Conservation (phyloP, 2,113 vertebrate species). For the Cyprinodon brontotheroides region DNA sequence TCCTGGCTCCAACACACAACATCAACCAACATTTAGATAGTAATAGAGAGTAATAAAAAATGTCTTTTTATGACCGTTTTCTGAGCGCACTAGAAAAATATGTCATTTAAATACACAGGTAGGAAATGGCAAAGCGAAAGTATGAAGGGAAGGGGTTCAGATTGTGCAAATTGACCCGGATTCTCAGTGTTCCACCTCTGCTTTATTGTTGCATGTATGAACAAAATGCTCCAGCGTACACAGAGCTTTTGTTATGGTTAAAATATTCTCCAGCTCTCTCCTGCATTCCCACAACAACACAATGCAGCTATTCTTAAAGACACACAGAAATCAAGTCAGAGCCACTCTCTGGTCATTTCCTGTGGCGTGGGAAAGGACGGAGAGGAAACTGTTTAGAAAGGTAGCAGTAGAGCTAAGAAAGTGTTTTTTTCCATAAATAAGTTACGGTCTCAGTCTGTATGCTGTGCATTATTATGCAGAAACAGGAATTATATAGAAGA, state of each 20-base stretch:
- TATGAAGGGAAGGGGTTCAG: not conserved
- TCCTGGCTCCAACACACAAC: not conserved
- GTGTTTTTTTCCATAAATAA: slow-evolving; percentile 23
- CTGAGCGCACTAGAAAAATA: not conserved
- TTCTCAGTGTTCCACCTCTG: slow-evolving; percentile 4
- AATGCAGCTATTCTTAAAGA: slow-evolving; percentile 77
- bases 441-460: slow-evolving; percentile 20
- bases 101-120: not conserved
- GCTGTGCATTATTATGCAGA: slow-evolving; percentile 61
- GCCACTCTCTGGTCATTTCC: slow-evolving; percentile 67
- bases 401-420: slow-evolving; percentile 16
- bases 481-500: slow-evolving; percentile 55
- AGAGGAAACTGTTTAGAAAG: slow-evolving; percentile 43
- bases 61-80: not conserved
- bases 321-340: slow-evolving; percentile 58
- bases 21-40: not conserved
- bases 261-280: slow-evolving; percentile 37
- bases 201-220: slow-evolving; percentile 19
- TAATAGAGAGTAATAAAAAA: too few relatives aligned
- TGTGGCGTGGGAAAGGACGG: slow-evolving; percentile 63
- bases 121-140: not conserved
- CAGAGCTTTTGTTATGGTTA: slow-evolving; percentile 47
- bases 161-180: not conserved
- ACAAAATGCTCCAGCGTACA: slow-evolving; percentile 20
- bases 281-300: slow-evolving; percentile 73